These are phyloP conservation scores for Oegoconia quadripuncta DNA, from an alignment of 2,888 invertebrate genomes.

Conservation along the genomic window DNA sequence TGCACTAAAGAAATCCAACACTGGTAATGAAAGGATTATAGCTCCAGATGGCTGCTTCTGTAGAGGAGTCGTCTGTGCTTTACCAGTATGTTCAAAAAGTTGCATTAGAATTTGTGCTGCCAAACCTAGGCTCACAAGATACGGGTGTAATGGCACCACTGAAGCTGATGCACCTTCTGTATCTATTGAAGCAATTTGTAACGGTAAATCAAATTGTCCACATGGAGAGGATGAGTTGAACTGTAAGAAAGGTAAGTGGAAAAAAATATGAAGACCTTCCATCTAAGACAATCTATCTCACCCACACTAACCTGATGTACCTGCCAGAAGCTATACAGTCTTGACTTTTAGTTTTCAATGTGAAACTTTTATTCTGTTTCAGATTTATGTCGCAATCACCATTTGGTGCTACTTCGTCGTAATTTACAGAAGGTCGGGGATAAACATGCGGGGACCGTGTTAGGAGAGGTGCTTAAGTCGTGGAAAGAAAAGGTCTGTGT, in stretches of 20 bases:
- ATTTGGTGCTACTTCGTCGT: constrained; percentile 40
- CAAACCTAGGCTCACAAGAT: constrained; percentile 41
- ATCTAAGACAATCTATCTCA: no score
- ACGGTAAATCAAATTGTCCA: constrained; percentile 48
- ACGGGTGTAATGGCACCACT: constrained; percentile 32
- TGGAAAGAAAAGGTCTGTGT: constrained; percentile 50
- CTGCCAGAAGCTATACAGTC: no score
- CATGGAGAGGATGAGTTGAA: constrained; percentile 49
- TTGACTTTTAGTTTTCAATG: no score
- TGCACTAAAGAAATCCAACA: constrained; percentile 49
- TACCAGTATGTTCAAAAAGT: constrained; percentile 36
- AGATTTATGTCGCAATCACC: constrained; percentile 54
- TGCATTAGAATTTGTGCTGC: constrained; percentile 48
- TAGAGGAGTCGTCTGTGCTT: constrained; percentile 37
- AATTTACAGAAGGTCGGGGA: constrained; percentile 34
- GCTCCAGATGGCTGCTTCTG: constrained; percentile 45
- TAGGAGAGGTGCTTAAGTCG: constrained; percentile 39
- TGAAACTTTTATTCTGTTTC: no score
- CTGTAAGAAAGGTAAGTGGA: constrained; percentile 49
- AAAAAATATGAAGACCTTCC: no score
- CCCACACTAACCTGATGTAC: no score
- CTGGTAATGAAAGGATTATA: constrained; percentile 47
- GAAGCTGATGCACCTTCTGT: constrained; percentile 28
- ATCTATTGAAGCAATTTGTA: constrained; percentile 43
- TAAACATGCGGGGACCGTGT: constrained; percentile 31